Evolutionary conservation across 1,140 invertebrate species (phyloP).

Genomic region (Brachionus asplanchnoidis): DNA sequence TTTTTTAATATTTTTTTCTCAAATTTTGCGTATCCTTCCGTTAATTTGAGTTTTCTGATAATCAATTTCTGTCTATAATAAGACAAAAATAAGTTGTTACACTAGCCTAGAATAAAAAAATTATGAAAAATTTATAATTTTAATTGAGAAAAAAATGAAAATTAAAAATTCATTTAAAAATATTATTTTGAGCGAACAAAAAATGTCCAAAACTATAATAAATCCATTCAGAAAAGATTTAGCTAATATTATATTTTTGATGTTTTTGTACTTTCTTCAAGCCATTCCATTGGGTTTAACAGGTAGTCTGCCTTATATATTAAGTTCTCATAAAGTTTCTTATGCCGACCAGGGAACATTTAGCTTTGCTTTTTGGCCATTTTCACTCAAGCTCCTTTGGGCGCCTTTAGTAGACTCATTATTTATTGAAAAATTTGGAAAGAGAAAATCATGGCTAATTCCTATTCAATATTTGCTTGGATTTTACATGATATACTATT

Average conservation of each 20-base stretch:
- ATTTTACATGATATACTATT: constrained; percentile 49
- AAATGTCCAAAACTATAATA: neutral
- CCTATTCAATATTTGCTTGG: constrained; percentile 70
- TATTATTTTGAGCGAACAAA: neutral
- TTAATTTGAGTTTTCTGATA: too few relatives aligned
- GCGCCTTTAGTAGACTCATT: constrained; percentile 92
- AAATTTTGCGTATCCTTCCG: too few relatives aligned
- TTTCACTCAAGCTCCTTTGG: constrained; percentile 89
- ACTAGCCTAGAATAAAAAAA: neutral
- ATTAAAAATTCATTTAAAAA: neutral
- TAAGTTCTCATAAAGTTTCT: constrained; percentile 53
- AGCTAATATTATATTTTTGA: constrained; percentile 56
- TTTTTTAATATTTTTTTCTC: too few relatives aligned
- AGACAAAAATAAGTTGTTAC: neutral
- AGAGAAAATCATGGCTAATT: constrained; percentile 94
- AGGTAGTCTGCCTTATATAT: constrained; percentile 85
- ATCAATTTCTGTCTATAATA: neutral
- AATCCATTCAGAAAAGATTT: neutral
- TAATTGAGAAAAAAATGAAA: neutral
- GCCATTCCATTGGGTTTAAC: constrained; percentile 84
- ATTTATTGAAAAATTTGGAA: constrained; percentile 74
- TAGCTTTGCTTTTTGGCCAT: constrained; percentile 96
- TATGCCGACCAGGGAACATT: constrained; percentile 75
- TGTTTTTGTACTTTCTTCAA: constrained; percentile 88
- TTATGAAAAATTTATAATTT: neutral